Conservation (phyloP, 2,888 invertebrate species). For the Lapara coniferarum region DNA sequence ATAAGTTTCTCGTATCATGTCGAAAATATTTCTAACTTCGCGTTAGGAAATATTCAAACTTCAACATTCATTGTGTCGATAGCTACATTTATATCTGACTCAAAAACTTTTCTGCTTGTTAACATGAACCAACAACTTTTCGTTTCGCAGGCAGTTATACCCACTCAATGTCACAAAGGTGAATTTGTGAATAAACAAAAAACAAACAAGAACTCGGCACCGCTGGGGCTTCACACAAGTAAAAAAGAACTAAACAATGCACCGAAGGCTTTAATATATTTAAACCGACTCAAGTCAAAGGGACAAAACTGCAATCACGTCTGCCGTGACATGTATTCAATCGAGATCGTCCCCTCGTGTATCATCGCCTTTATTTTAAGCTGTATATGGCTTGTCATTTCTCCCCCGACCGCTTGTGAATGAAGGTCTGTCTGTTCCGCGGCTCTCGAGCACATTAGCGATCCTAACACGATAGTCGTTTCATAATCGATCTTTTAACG, state of each 20-base stretch:
- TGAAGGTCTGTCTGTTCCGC: constrained; percentile 60
- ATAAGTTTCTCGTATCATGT: no score
- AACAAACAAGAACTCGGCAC: neutral
- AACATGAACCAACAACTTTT: no score
- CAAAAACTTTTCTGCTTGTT: no score
- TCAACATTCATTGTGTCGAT: neutral
- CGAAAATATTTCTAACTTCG: no score
- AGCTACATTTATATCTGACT: neutral
- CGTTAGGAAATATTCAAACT: no score
- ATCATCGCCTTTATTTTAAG: constrained; percentile 57
- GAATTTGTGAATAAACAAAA: no score
- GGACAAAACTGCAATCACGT: constrained; percentile 21
- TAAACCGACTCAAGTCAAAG: constrained; percentile 18
- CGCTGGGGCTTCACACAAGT: neutral
- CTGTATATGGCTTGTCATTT: constrained; percentile 57
- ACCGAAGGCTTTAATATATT: constrained; percentile 7
- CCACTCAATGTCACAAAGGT: no score
- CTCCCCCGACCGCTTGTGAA: constrained; percentile 56
- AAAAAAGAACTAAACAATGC: neutral
- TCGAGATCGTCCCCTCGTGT: constrained; percentile 27
- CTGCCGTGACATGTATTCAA: constrained; percentile 19
- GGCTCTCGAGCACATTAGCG: constrained; percentile 69
- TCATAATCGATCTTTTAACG: constrained; percentile 67
- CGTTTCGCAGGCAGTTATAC: no score
- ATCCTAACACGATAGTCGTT: constrained; percentile 71